phyloP scores from a whole-genome alignment of 2,113 vertebrate species.

The Holacanthus passer region DNA sequence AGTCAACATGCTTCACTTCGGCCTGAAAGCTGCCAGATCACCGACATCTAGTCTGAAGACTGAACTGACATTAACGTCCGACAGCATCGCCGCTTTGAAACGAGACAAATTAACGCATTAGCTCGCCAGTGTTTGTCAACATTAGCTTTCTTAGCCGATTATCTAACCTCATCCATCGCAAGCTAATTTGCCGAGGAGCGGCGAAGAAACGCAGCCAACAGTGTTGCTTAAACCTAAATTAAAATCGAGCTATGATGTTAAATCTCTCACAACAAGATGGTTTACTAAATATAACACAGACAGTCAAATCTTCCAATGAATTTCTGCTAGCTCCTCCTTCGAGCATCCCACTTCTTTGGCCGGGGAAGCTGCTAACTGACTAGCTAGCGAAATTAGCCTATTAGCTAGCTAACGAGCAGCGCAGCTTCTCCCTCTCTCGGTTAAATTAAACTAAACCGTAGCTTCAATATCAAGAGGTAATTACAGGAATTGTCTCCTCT shows the following conservation, averaged over 20 bases:
- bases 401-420: slow-evolving; percentile 69
- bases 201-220: not conserved
- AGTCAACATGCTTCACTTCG: slow-evolving; percentile 51
- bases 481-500: not conserved
- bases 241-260: not conserved
- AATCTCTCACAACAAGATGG: not conserved
- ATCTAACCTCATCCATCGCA: slow-evolving; percentile 28
- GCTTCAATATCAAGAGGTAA: not conserved
- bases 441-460: not conserved
- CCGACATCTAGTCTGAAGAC: not conserved
- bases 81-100: not conserved
- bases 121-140: slow-evolving; percentile 65
- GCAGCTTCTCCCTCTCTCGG: not conserved
- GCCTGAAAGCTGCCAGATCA: not conserved
- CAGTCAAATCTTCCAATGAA: not conserved
- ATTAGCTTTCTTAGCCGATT: slow-evolving; percentile 56
- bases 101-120: not conserved
- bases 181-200: slow-evolving; percentile 19
- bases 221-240: not conserved
- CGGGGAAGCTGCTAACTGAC: slow-evolving; percentile 55
- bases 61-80: not conserved
- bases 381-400: slow-evolving; percentile 79
- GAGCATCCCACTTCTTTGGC: slow-evolving; percentile 72
- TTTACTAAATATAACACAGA: not conserved
- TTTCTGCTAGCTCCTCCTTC: slow-evolving; percentile 62